A percentile compares a stretch with the other conserved stretches of the same genome.
These are phyloP conservation scores for Zaprionus bogoriensis DNA, from an alignment of 2,888 invertebrate genomes.

Conservation along the genomic window DNA sequence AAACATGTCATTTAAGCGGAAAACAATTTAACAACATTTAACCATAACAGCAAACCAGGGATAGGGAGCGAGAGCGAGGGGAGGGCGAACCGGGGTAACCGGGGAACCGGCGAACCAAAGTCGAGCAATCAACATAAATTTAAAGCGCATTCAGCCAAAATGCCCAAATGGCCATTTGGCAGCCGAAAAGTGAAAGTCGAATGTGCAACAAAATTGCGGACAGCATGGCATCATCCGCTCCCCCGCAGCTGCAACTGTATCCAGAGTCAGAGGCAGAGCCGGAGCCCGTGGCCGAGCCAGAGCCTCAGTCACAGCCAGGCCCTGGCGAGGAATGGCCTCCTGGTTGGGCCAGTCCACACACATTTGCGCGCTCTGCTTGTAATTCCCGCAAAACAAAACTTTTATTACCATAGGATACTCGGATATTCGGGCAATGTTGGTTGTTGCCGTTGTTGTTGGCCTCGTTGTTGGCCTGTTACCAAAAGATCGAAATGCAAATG, in stretches of 20 bases:
- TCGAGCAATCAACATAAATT: slow-evolving; percentile 76
- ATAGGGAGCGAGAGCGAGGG: too few species aligned
- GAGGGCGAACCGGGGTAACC: too few species aligned
- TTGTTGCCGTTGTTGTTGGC: slow-evolving; percentile 17
- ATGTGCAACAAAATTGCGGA: slow-evolving; percentile 54
- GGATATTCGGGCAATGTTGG: slow-evolving; percentile 47
- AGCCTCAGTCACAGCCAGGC: too few species aligned
- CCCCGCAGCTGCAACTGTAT: slow-evolving; percentile 1
- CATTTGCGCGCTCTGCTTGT: slow-evolving; percentile 42
- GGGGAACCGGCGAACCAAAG: slow-evolving; percentile 29
- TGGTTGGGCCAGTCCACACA: slow-evolving; percentile 19
- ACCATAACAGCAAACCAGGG: slow-evolving; percentile 45
- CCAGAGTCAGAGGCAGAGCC: too few species aligned
- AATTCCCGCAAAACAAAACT: slow-evolving; percentile 68
- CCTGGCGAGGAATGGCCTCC: slow-evolving; percentile 27
- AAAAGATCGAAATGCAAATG: slow-evolving; percentile 78
- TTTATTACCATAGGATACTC: slow-evolving; percentile 71
- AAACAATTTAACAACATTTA: slow-evolving; percentile 77
- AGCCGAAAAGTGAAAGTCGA: slow-evolving; percentile 72
- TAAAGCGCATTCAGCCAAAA: slow-evolving; percentile 63
- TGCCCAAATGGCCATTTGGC: slow-evolving; percentile 71
- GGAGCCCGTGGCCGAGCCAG: too few species aligned
- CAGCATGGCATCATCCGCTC: slow-evolving; percentile 9
- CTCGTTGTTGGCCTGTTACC: slow-evolving; percentile 64
- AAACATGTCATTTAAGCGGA: slow-evolving; percentile 72